A percentile compares a stretch with the other conserved stretches of the same genome.
Conservation (phyloP, 2,113 vertebrate species). For the Leucopsar rothschildi region DNA sequence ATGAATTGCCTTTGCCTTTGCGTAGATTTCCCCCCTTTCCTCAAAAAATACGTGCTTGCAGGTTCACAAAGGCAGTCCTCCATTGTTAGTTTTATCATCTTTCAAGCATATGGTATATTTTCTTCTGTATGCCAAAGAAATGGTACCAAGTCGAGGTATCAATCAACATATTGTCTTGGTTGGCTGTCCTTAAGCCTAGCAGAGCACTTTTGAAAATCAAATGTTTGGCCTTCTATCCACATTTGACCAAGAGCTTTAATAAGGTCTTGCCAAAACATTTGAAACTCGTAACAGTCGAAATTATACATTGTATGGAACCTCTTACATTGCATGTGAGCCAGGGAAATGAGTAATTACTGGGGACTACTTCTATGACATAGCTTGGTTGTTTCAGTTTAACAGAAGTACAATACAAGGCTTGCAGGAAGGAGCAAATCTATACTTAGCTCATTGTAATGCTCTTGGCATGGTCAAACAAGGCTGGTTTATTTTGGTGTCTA, state of each 20-base stretch:
- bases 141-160: neutral
- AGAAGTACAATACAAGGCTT: conserved; percentile 9
- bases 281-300: neutral
- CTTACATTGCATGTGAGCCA: neutral
- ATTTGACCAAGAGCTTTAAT: neutral
- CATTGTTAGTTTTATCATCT: conserved; percentile 59
- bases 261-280: conserved; percentile 48
- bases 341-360: conserved; percentile 45
- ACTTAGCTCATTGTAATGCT: conserved; percentile 32
- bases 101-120: conserved; percentile 15
- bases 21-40: neutral
- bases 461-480: neutral
- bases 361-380: neutral
- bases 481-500: conserved; percentile 7
- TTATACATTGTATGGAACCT: neutral
- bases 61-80: neutral
- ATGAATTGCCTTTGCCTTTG: neutral
- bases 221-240: neutral
- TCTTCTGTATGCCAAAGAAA: neutral
- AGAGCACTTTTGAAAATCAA: neutral
- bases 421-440: neutral
- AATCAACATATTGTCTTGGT: neutral
- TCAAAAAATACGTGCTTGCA: neutral
- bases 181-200: neutral
- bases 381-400: conserved; percentile 19